Conservation (phyloP, 2,113 vertebrate genomes). For the Cynocephalus volans region DNA sequence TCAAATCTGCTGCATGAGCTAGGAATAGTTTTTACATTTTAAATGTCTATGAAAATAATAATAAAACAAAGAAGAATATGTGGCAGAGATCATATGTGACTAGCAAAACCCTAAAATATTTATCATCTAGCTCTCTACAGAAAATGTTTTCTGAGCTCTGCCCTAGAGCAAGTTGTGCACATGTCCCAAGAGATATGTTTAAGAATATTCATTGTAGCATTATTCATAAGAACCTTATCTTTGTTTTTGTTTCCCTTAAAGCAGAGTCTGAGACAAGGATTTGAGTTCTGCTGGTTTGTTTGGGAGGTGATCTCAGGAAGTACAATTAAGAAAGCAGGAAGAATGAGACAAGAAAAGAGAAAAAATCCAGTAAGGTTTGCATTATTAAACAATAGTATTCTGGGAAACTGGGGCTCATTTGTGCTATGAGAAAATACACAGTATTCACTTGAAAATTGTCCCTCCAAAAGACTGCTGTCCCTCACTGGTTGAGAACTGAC, state of each 20-base stretch:
- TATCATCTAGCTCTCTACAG: neutral
- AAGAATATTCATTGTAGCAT: neutral
- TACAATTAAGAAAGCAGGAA: neutral
- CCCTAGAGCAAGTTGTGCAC: neutral
- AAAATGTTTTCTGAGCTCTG: neutral
- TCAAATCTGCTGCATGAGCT: neutral
- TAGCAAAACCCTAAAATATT: constrained; percentile 26
- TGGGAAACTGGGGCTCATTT: neutral
- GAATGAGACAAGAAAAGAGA: neutral
- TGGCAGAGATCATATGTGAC: neutral
- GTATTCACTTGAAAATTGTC: neutral
- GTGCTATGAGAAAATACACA: neutral
- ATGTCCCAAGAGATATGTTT: constrained; percentile 2
- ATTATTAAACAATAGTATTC: neutral
- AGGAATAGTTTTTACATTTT: neutral
- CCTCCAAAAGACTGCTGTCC: neutral
- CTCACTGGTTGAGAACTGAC: neutral
- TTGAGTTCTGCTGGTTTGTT: constrained; percentile 26
- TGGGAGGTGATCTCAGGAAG: neutral
- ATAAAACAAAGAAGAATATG: constrained; percentile 16
- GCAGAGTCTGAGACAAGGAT: neutral
- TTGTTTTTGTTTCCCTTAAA: constrained; percentile 39
- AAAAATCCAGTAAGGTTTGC: neutral
- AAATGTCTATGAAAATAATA: neutral
- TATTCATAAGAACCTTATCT: constrained; percentile 20